Evolutionary conservation across 2,888 invertebrate genomes (phyloP).

Genomic region (Hemistola chrysoprasaria): DNA sequence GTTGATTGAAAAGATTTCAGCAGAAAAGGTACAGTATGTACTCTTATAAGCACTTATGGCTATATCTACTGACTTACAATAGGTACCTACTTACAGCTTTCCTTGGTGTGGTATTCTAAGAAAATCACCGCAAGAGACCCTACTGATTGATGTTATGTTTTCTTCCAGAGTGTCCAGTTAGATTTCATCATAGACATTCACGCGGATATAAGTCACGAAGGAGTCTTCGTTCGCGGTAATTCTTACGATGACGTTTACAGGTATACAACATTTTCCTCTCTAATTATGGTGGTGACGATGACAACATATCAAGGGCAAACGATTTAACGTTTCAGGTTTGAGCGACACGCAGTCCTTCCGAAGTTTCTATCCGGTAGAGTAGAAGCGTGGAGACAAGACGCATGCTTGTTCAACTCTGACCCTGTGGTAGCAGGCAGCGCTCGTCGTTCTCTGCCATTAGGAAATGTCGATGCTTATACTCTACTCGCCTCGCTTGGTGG

Average conservation of each 20-base stretch:
- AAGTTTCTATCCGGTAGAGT: constrained; percentile 93
- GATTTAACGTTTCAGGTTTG: constrained; percentile 84
- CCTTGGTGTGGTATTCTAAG: no score
- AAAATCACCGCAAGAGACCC: no score
- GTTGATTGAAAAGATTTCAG: constrained; percentile 88
- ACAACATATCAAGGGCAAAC: no score
- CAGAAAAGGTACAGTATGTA: constrained; percentile 84
- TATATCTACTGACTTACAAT: no score
- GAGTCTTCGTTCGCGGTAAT: constrained; percentile 97
- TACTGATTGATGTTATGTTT: neutral
- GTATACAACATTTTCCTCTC: no score
- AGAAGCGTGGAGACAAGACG: constrained; percentile 92
- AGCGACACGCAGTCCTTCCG: constrained; percentile 97
- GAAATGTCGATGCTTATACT: constrained; percentile 91
- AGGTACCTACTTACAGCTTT: no score
- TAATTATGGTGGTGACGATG: no score
- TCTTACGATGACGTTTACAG: constrained; percentile 95
- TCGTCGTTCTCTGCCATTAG: constrained; percentile 90
- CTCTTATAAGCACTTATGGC: no score
- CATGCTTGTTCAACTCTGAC: constrained; percentile 97
- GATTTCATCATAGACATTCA: constrained; percentile 98
- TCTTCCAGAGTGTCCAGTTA: constrained; percentile 82
- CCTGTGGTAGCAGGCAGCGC: constrained; percentile 92
- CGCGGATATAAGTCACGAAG: constrained; percentile 95
- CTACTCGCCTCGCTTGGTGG: constrained; percentile 95